phyloP scores from a whole-genome alignment of 1,140 invertebrate genomes.

The Papilio aristodemus region DNA sequence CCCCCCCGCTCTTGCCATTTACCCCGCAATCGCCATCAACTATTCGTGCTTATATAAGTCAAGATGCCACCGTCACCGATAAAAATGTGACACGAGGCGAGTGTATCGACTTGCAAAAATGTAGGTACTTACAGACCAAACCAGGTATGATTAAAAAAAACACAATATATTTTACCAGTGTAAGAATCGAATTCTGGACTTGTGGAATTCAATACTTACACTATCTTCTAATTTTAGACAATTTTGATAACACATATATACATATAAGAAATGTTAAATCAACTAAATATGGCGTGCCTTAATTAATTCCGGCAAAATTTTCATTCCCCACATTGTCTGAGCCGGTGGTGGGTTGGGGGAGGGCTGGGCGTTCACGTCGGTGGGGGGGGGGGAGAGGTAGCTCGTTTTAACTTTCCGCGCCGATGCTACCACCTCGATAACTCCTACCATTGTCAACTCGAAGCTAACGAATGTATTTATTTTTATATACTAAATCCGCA shows the following conservation, averaged over 20 bases:
- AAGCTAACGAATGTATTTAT: neutral
- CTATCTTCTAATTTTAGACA: neutral
- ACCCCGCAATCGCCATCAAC: neutral
- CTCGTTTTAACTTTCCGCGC: slow-evolving; percentile 65
- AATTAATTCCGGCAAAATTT: slow-evolving; percentile 62
- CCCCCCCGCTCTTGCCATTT: neutral
- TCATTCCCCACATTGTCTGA: slow-evolving; percentile 47
- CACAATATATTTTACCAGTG: too few species aligned
- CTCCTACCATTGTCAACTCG: slow-evolving; percentile 40
- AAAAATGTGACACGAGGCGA: too few species aligned
- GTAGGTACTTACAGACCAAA: too few species aligned
- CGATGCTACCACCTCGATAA: slow-evolving; percentile 36
- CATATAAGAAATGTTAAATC: slow-evolving; percentile 25
- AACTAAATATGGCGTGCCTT: slow-evolving; percentile 44
- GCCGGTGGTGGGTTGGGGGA: slow-evolving; percentile 35
- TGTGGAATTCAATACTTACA: too few species aligned
- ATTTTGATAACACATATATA: neutral
- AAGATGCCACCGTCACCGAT: too few species aligned
- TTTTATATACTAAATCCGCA: too few species aligned
- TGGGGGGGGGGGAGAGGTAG: slow-evolving; percentile 35
- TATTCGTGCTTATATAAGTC: too few species aligned
- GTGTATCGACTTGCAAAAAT: too few species aligned
- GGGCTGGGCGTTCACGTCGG: slow-evolving; percentile 32
- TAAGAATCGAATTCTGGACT: too few species aligned
- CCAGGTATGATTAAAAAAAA: too few species aligned